Evolutionary conservation across 2,113 vertebrate species (phyloP).

Genomic region (Acanthochromis polyacanthus): DNA sequence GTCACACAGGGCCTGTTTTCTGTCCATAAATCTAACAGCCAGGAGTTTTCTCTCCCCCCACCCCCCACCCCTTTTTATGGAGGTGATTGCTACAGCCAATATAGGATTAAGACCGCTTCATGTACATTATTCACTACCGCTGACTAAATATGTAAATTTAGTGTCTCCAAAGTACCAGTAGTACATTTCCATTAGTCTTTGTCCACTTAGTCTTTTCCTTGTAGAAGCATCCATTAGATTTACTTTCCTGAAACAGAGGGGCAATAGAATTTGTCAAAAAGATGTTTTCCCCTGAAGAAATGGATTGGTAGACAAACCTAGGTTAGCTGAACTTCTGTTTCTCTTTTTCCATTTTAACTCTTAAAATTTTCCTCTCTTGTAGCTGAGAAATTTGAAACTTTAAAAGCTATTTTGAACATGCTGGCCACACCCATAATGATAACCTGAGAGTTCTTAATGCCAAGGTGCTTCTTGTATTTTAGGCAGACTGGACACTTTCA

Average conservation of each 20-base stretch:
- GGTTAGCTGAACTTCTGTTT: no score
- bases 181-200: constrained; percentile 46
- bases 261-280: constrained; percentile 14
- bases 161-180: constrained; percentile 42
- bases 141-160: constrained; percentile 37
- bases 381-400: no score
- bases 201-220: constrained; percentile 2
- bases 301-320: no score
- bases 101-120: constrained; percentile 80
- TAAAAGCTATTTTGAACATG: no score
- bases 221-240: constrained; percentile 26
- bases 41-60: constrained; percentile 56
- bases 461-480: no score
- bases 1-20: constrained; percentile 84
- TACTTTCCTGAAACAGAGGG: constrained; percentile 21
- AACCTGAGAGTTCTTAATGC: no score
- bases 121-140: constrained; percentile 75
- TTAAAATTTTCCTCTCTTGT: no score
- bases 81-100: constrained; percentile 75
- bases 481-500: no score
- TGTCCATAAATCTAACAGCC: constrained; percentile 88
- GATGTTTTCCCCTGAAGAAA: no score
- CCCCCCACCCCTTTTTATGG: constrained; percentile 61
- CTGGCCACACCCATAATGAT: no score
- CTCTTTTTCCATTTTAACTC: no score